Base-by-base conservation (phyloP, 2,113 vertebrate species). In the Megalops atlanticus region DNA sequence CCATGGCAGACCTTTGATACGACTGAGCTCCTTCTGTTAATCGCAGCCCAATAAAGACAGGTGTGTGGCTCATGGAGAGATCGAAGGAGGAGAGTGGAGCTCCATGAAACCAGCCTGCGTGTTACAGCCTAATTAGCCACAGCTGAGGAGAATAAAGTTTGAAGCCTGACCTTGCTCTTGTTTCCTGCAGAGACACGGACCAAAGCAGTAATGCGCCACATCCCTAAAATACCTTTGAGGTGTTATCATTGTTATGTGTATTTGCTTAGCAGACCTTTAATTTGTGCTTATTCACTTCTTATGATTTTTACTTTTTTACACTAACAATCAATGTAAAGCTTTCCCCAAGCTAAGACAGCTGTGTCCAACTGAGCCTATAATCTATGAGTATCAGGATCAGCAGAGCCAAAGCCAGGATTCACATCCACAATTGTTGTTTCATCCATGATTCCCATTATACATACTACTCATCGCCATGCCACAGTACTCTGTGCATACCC, bases 1-100 rank as follows among this genome's bases (percentile, higher is more conserved):
- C n/a, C n/a, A n/a, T n/a, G n/a, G n/a, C n/a, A n/a, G n/a, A n/a
- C 11, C 49, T 54, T 54, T 21, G 49, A 24, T 24, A 21, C 16
- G 24, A 54, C 18, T 54, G 18, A 21, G 47, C 36, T 27, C 36
- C 80, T 74, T 52, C 68, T 76, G 7, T 35, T 38, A 76, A 52
- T 70, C 27, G 10, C 40, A 71, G 80, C 64, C 80, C 77, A n/a
- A 77, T 58, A 77, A 77, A 77, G 69, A 36, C 69, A 52, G 75
- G 4, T n/a, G 12, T 31, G 4, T 24, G 6, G 58, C 11, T 6
- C 24, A 21, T 11, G 24, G 6, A 31, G 24, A 64, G 58, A 10
- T n/a, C 1, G 6, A 31, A 0, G 21, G 21, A 58, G n/a, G n/a
- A 64, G 8, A n/a, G 21, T n/a, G n/a, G n/a, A 1, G 6, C 52